Conservation (phyloP, 1,140 invertebrate genomes). For the Trichomalopsis sarcophagae region DNA sequence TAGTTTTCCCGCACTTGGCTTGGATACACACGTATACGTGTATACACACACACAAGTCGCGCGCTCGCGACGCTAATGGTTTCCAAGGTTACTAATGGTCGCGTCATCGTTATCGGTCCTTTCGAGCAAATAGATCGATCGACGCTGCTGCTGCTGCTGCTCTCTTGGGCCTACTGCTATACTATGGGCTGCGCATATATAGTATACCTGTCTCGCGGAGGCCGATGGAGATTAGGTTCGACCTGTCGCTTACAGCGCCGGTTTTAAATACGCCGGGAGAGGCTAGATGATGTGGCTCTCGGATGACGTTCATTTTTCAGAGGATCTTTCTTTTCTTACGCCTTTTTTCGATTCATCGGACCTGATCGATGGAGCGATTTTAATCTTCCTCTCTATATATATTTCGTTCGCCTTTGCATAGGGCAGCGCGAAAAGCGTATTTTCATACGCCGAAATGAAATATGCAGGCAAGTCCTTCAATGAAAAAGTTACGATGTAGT, state of each 20-base stretch:
- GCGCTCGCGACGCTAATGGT: conserved; percentile 46
- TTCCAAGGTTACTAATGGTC: conserved; percentile 55
- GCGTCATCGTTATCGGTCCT: conserved; percentile 51
- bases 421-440: too few species aligned
- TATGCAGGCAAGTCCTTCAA: too few species aligned
- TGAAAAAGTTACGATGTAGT: too few species aligned
- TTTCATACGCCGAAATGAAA: too few species aligned
- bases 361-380: not conserved
- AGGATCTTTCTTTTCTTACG: not conserved
- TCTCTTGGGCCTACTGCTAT: not conserved
- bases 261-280: not conserved
- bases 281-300: not conserved
- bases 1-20: conserved; percentile 16
- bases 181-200: not conserved
- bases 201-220: not conserved
- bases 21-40: not conserved
- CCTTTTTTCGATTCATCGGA: not conserved
- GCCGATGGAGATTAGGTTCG: conserved; percentile 20
- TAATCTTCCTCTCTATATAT: not conserved
- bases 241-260: conserved; percentile 1
- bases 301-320: not conserved
- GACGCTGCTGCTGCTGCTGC: not conserved
- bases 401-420: too few species aligned
- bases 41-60: conserved; percentile 9
- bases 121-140: conserved; percentile 54